Evolutionary conservation across 2,797 vertebrate species (phyloP).

Genomic region (Crocodylus rhombifer): DNA sequence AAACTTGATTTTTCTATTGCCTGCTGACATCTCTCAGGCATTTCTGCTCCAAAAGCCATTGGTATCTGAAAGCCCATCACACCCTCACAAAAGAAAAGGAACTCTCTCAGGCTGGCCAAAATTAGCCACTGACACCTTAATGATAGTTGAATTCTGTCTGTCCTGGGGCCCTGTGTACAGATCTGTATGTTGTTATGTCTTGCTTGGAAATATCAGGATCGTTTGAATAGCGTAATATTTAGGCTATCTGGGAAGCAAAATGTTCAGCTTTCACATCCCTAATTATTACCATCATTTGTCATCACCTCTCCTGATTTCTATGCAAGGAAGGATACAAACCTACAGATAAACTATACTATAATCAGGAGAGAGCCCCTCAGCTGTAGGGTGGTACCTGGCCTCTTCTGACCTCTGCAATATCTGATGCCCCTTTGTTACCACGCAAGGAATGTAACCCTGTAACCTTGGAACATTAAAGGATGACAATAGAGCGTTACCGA

Average conservation of each 20-base stretch:
- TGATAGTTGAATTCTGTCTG: background rate
- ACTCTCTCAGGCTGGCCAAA: background rate
- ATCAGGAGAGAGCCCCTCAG: background rate
- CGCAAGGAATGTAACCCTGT: conserved; percentile 25
- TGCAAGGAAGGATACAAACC: background rate
- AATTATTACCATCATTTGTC: background rate
- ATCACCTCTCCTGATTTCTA: background rate
- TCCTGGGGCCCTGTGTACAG: background rate
- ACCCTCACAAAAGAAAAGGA: background rate
- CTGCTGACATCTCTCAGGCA: background rate
- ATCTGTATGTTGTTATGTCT: background rate
- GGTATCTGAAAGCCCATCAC: background rate
- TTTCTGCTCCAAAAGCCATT: background rate
- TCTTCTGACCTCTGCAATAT: conserved; percentile 10
- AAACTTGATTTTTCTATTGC: background rate
- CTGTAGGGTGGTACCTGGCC: background rate
- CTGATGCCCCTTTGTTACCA: conserved; percentile 6
- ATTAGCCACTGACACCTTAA: background rate
- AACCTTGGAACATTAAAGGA: conserved; percentile 26
- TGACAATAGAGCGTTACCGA: conserved; percentile 2
- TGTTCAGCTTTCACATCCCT: background rate
- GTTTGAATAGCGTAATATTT: background rate
- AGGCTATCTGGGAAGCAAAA: background rate
- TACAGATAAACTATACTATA: background rate
- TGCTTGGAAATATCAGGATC: background rate